Evolutionary conservation across 2,113 vertebrate genomes (phyloP).

Genomic region (Pseudonaja textilis): DNA sequence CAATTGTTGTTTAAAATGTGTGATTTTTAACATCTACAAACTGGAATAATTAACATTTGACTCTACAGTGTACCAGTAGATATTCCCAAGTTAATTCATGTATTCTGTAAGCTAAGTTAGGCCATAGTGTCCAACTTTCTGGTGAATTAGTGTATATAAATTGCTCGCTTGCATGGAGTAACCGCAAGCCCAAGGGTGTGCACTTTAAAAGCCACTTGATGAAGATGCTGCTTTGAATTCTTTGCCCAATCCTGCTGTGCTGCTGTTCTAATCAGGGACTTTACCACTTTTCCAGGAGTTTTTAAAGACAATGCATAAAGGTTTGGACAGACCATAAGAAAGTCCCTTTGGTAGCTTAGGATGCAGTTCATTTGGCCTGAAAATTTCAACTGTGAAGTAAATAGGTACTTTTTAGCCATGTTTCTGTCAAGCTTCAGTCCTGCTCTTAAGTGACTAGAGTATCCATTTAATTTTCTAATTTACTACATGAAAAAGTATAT

Average conservation of each 20-base stretch:
- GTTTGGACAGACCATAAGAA: background rate
- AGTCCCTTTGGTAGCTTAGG: background rate
- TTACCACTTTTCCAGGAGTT: background rate
- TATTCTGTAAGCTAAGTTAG: background rate
- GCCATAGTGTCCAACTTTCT: background rate
- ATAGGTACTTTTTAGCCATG: background rate
- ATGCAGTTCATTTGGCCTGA: background rate
- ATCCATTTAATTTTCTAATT: background rate
- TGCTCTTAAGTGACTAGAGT: background rate
- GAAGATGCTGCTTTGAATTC: background rate
- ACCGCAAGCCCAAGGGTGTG: background rate
- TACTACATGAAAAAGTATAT: background rate
- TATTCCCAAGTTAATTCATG: background rate
- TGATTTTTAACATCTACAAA: background rate
- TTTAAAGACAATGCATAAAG: background rate
- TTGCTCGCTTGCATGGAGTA: background rate
- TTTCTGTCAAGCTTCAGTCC: background rate
- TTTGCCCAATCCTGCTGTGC: background rate
- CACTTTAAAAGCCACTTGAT: background rate
- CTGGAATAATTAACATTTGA: background rate
- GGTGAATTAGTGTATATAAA: background rate
- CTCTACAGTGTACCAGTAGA: background rate
- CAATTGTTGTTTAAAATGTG: background rate
- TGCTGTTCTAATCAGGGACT: background rate
- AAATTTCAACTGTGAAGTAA: background rate